Percentiles rank a stretch among this genome's conserved stretches.
Conservation (phyloP, 2,888 invertebrate species). For the Caenorhabditis drosophilae region DNA sequence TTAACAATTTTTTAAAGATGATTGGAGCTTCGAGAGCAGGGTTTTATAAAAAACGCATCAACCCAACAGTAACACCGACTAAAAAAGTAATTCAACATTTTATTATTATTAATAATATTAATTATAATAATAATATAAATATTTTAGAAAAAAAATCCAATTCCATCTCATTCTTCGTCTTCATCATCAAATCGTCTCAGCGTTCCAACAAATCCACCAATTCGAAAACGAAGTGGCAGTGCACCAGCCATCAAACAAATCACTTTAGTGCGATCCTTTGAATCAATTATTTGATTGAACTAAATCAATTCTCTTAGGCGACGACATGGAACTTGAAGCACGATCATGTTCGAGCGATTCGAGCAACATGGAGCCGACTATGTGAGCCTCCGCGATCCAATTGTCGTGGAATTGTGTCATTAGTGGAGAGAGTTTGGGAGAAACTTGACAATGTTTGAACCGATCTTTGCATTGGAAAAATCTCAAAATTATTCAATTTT, state of each 20-base stretch:
- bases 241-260: slow-evolving; percentile 51
- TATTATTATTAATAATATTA: neutral
- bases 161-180: neutral
- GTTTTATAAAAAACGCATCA: slow-evolving; percentile 43
- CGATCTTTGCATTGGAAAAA: neutral
- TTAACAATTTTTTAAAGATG: slow-evolving; percentile 33
- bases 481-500: slow-evolving; percentile 16
- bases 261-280: slow-evolving; percentile 38
- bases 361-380: slow-evolving; percentile 61
- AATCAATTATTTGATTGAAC: neutral
- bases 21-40: slow-evolving; percentile 49
- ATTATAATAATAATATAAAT: neutral
- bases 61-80: slow-evolving; percentile 7
- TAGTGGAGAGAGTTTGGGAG: slow-evolving; percentile 65
- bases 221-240: slow-evolving; percentile 47
- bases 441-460: slow-evolving; percentile 48
- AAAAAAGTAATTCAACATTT: neutral
- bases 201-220: slow-evolving; percentile 37
- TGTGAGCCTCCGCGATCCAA: slow-evolving; percentile 64
- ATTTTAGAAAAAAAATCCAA: neutral
- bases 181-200: slow-evolving; percentile 26
- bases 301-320: slow-evolving; percentile 43
- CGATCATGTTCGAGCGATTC: slow-evolving; percentile 58
- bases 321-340: slow-evolving; percentile 59
- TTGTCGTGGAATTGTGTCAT: slow-evolving; percentile 63